Conservation (phyloP, 2,113 vertebrate species). For the Thinocorus orbignyianus region DNA sequence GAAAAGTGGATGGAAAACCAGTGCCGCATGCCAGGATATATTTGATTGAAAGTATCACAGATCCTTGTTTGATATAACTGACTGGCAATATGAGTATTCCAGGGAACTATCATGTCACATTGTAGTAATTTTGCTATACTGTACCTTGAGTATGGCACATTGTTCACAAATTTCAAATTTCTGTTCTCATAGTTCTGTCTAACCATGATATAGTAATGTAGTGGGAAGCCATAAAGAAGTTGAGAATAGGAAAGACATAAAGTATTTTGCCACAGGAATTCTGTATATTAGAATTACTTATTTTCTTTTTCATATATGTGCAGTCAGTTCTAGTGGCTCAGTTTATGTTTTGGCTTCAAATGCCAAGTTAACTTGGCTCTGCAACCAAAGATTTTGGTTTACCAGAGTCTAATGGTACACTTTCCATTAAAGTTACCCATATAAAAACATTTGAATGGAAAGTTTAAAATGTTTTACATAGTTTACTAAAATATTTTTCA, state of each 20-base stretch:
- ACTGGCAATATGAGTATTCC: background rate
- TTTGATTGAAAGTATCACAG: background rate
- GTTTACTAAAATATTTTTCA: background rate
- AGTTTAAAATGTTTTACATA: slow-evolving; percentile 13
- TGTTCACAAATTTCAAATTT: background rate
- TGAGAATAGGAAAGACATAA: slow-evolving; percentile 17
- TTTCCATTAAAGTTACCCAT: slow-evolving; percentile 30
- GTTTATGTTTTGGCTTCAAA: slow-evolving; percentile 26
- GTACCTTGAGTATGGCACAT: background rate
- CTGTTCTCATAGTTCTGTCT: background rate
- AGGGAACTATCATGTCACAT: background rate
- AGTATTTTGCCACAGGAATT: slow-evolving; percentile 30
- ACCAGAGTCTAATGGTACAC: slow-evolving; percentile 34
- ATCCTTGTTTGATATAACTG: background rate
- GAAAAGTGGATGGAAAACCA: background rate
- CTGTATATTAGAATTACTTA: background rate
- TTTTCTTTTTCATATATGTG: slow-evolving; percentile 37
- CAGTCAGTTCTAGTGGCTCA: slow-evolving; percentile 35
- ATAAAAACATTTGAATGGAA: slow-evolving; percentile 23
- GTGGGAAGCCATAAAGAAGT: background rate
- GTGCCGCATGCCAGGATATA: background rate
- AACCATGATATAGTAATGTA: background rate
- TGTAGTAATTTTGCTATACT: background rate
- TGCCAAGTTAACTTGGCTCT: slow-evolving; percentile 44
- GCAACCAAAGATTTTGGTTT: slow-evolving; percentile 28